phyloP scores from a whole-genome alignment of 1,140 invertebrate genomes.

The Papilio helenus region DNA sequence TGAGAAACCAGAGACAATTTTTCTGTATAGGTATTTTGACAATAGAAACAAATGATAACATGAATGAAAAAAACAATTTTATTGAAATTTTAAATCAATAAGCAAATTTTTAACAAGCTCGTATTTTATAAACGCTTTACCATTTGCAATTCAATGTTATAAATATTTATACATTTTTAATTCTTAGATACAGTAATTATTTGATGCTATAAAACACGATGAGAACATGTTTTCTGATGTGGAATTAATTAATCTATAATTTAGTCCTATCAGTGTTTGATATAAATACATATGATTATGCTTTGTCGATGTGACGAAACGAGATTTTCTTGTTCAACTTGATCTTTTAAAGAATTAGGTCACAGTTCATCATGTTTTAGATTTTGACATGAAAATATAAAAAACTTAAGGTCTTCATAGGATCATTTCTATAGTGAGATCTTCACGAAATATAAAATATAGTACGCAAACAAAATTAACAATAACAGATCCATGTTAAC shows the following conservation, averaged over 20 bases:
- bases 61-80: too few relatives aligned
- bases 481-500: neutral
- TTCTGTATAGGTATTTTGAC: neutral
- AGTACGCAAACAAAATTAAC: neutral
- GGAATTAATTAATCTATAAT: conserved; percentile 18
- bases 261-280: conserved; percentile 13
- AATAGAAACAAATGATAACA: too few relatives aligned
- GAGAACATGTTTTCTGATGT: conserved; percentile 9
- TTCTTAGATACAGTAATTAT: conserved; percentile 8
- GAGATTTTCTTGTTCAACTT: conserved; percentile 9
- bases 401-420: neutral
- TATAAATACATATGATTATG: conserved; percentile 18
- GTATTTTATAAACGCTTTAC: neutral
- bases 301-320: neutral
- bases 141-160: neutral
- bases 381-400: neutral
- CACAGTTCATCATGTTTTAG: neutral
- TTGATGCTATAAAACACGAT: conserved; percentile 6
- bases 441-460: neutral
- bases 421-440: neutral
- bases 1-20: too few relatives aligned
- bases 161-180: neutral
- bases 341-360: conserved; percentile 12
- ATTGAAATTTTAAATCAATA: neutral
- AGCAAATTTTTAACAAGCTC: neutral